Base-by-base conservation (phyloP, 2,888 invertebrate species). In the Branchipolynoe longqiensis region DNA sequence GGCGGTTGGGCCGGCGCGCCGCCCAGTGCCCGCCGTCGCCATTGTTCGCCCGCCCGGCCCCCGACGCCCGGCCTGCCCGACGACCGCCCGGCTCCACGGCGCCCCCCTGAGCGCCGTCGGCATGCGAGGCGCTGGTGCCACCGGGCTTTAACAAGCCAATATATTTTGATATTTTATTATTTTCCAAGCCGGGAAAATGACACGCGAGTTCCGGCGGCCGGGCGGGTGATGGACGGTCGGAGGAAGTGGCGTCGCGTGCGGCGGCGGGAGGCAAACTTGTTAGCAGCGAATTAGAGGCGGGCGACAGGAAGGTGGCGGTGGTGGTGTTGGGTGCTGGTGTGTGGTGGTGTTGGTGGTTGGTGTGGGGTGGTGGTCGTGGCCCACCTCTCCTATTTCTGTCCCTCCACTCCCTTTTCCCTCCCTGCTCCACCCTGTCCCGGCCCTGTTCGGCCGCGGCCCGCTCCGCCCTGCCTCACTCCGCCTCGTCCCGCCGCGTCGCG, bases 111-210 rank as follows among this genome's bases (percentile, higher is more conserved):
- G 78, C 54, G 48, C 41, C 28, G 14, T 0, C 54, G 48, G 78
- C 78, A 78, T 78, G 78, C 78, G 78, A 78, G 48, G 31, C 48
- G 28, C 18, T 28, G 48, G 28, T 14, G n/a, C 18, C 25, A 14
- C 41, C n/a, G 4, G 78, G 48, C 78, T 78, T 78, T 78, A 78
- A 78, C 78, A 78, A 78, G 78, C 78, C 78, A 78, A 78, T 78
- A 78, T 78, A 78, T 78, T 78, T 78, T 78, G 78, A 78, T 78
- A 78, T 78, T 78, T 78, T 78, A 78, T 78, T 78, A 78, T 78
- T 78, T 78, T 41, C 78, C 78, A 48, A 48, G 78, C 78, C 48
- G 78, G 78, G 48, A 78, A 78, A 78, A 78, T 78, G 78, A 78
- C 78, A 78, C 78, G 41, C 25, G 41, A 78, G 78, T 78, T 78